Evolutionary conservation across 2,888 invertebrate genomes (phyloP), one percentile per base, ranked within the genome.

Genomic region (Villa cingulata): DNA sequence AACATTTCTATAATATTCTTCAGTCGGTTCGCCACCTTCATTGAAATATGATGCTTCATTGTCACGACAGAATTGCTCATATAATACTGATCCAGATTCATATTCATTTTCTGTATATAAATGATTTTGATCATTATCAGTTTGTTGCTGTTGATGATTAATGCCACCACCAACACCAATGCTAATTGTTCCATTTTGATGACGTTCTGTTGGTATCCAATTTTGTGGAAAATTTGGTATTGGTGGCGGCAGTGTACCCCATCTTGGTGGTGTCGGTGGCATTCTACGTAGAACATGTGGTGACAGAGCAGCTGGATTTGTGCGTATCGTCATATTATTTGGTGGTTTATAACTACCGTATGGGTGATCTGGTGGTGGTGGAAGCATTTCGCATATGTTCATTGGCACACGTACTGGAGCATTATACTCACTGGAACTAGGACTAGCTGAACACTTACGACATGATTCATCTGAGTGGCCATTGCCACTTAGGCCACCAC

Each of bases 341-440:
- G 54, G 50, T n/a, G 55, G 54, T 36, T 54, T 54, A 37, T 58
- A 58, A 32, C 55, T 53, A 20, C 54, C 55, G 37, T 58, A 58
- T 34, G 57, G 56, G 50, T 77, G 77, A 64, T 77, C 77, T 20
- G 56, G 57, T 37, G 58, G 59, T 55, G 77, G 77, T 51, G 78
- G 78, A 56, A 78, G 63, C 74, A 78, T 76, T 68, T 78, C 78
- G 68, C 77, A 77, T 70, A 78, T 76, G 69, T 78, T 78, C 62
- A 74, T 71, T 69, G 74, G 74, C 58, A 70, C 68, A 58, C 55
- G 51, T 15, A 57, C 49, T 17, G 58, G 56, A n/a, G 57, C 56
- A 45, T 59, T 75, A 52, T 75, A 74, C 51, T 75, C 74, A 52
- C 73, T 74, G 1, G 74, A 75, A 17, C 72, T 73, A 20, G 75